These are phyloP conservation scores for Entelurus aequoreus DNA, from an alignment of 2,113 vertebrate genomes.

Conservation along the genomic window DNA sequence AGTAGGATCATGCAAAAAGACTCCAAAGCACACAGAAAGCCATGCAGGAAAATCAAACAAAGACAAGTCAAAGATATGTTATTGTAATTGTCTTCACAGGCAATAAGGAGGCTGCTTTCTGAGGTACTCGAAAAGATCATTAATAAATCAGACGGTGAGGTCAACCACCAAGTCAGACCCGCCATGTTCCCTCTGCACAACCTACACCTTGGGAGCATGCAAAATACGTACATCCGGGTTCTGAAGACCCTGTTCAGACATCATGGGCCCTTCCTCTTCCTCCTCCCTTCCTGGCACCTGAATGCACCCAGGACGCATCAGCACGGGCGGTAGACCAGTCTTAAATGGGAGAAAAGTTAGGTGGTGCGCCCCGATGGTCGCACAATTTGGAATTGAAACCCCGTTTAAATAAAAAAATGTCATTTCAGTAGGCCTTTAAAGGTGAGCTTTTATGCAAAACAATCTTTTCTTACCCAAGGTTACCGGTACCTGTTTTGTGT, in stretches of 20 bases:
- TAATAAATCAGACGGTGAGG: neutral
- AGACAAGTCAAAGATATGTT: neutral
- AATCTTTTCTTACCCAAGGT: too few species aligned
- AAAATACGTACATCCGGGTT: slow-evolving; percentile 80
- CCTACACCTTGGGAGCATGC: slow-evolving; percentile 51
- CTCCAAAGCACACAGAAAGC: slow-evolving; percentile 41
- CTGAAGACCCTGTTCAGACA: slow-evolving; percentile 73
- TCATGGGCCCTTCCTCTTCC: slow-evolving; percentile 79
- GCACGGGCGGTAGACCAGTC: slow-evolving; percentile 49
- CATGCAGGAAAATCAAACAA: slow-evolving; percentile 40
- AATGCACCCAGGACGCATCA: slow-evolving; percentile 68
- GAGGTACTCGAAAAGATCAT: neutral
- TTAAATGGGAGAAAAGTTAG: slow-evolving; percentile 51
- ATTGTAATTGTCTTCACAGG: neutral
- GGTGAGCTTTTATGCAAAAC: too few species aligned
- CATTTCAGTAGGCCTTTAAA: too few species aligned
- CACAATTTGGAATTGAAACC: neutral
- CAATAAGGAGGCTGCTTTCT: slow-evolving; percentile 7
- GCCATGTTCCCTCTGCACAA: neutral
- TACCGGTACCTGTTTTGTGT: too few species aligned
- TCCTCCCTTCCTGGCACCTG: slow-evolving; percentile 80
- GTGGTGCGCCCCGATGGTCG: slow-evolving; percentile 11
- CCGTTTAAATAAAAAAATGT: too few species aligned
- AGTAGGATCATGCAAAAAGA: neutral
- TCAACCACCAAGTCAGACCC: slow-evolving; percentile 28